Evolutionary conservation across 2,888 invertebrate genomes (phyloP).

Genomic region (Noctua comes): DNA sequence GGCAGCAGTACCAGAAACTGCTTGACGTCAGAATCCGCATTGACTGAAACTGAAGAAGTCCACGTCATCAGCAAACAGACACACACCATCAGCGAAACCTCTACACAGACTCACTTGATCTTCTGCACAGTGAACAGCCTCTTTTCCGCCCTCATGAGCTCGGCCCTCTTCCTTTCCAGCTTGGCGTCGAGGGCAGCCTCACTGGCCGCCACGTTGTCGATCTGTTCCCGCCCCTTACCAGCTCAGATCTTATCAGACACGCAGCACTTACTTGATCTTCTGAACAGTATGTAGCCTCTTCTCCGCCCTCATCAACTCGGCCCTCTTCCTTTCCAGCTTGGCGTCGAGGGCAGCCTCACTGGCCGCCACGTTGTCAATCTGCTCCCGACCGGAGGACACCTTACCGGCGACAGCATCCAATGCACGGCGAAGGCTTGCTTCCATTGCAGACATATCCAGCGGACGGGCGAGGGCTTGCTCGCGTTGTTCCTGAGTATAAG

Average conservation of each 20-base stretch:
- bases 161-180: conserved; percentile 95
- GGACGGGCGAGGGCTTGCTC: conserved; percentile 95
- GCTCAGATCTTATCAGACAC: not conserved
- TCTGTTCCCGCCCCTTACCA: not conserved
- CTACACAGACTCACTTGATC: conserved; percentile 92
- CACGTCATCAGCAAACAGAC: not conserved
- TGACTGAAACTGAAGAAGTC: not conserved
- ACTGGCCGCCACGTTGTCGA: not conserved
- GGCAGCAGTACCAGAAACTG: not conserved
- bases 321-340: conserved; percentile 97
- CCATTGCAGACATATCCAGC: conserved; percentile 95
- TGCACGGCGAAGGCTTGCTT: conserved; percentile 94
- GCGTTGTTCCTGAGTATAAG: conserved; percentile 90
- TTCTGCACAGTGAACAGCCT: conserved; percentile 97
- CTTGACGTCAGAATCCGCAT: not conserved
- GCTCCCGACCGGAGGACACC: conserved; percentile 93
- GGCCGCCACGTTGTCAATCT: conserved; percentile 96
- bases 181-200: not conserved
- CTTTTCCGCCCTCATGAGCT: conserved; percentile 98
- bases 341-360: conserved; percentile 97
- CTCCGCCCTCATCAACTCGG: conserved; percentile 97
- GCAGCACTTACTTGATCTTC: conserved; percentile 94
- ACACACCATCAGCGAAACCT: not conserved
- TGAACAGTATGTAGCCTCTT: conserved; percentile 98
- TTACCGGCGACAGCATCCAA: conserved; percentile 93